Evolutionary conservation across 2,888 invertebrate genomes (phyloP).

Genomic region (Cephalotes varians): DNA sequence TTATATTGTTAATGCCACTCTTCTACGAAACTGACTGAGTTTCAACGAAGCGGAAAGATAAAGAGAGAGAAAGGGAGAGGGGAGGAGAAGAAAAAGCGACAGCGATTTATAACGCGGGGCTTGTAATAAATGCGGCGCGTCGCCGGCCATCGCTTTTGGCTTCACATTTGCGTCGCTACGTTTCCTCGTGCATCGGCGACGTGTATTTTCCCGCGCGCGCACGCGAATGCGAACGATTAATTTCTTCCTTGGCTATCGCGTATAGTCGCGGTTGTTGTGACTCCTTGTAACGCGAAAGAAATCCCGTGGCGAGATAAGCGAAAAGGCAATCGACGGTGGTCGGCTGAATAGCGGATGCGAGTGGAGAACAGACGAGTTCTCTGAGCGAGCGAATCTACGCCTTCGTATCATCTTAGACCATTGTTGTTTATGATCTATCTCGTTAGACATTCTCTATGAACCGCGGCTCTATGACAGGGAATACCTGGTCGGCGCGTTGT

Average conservation of each 20-base stretch:
- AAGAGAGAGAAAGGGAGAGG: neutral
- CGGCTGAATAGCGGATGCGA: slow-evolving; percentile 7
- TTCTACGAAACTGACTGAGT: slow-evolving; percentile 17
- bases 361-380: slow-evolving; percentile 27
- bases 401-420: slow-evolving; percentile 35
- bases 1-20: slow-evolving; percentile 9
- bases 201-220: slow-evolving; percentile 1
- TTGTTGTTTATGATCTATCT: slow-evolving; percentile 62
- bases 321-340: slow-evolving; percentile 37
- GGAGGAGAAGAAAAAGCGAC: slow-evolving; percentile 28
- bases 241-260: slow-evolving; percentile 33
- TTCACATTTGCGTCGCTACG: slow-evolving; percentile 32
- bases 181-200: neutral
- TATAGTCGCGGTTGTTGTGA: slow-evolving; percentile 34
- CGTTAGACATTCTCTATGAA: slow-evolving; percentile 58
- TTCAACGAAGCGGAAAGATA: slow-evolving; percentile 32
- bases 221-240: slow-evolving; percentile 53
- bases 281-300: slow-evolving; percentile 48
- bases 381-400: slow-evolving; percentile 37
- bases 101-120: slow-evolving; percentile 25
- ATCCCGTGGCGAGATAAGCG: slow-evolving; percentile 44
- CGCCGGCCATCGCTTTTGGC: neutral
- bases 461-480: slow-evolving; percentile 40
- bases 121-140: slow-evolving; percentile 30
- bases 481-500: slow-evolving; percentile 47